phyloP scores from a whole-genome alignment of 2,113 vertebrate species.

The Tursiops truncatus region DNA sequence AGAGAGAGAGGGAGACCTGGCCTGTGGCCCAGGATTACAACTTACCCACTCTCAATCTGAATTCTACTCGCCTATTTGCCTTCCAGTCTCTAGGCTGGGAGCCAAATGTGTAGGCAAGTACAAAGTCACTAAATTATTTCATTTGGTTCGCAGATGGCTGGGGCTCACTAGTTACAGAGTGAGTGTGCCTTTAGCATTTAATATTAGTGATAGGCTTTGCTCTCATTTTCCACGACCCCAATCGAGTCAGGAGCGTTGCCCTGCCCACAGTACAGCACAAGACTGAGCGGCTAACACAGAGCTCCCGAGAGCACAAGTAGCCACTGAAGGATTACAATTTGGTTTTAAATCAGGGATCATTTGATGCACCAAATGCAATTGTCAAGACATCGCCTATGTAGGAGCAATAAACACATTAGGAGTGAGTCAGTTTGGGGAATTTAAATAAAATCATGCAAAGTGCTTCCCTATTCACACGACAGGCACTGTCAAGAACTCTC shows the following conservation, averaged over 20 bases:
- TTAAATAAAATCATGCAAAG: neutral
- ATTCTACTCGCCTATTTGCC: constrained; percentile 11
- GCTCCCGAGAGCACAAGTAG: neutral
- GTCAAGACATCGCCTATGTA: neutral
- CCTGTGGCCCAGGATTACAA: neutral
- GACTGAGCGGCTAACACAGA: neutral
- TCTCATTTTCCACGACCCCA: neutral
- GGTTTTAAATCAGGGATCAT: neutral
- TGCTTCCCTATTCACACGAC: neutral
- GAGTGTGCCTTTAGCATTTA: neutral
- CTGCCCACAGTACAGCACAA: neutral
- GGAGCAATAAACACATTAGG: neutral
- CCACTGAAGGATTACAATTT: neutral
- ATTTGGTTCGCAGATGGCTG: neutral
- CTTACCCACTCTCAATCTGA: neutral
- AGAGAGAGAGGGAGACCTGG: neutral
- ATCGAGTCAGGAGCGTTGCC: neutral
- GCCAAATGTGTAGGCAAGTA: constrained; percentile 21
- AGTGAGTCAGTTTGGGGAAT: neutral
- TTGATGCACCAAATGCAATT: neutral
- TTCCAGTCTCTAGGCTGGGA: neutral
- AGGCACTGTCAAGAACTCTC: neutral
- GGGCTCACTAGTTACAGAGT: neutral
- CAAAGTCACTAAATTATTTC: neutral
- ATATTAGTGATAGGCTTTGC: neutral